Evolutionary conservation across 1,140 invertebrate genomes (phyloP).

Genomic region (Trachymyrmex cornetzi): DNA sequence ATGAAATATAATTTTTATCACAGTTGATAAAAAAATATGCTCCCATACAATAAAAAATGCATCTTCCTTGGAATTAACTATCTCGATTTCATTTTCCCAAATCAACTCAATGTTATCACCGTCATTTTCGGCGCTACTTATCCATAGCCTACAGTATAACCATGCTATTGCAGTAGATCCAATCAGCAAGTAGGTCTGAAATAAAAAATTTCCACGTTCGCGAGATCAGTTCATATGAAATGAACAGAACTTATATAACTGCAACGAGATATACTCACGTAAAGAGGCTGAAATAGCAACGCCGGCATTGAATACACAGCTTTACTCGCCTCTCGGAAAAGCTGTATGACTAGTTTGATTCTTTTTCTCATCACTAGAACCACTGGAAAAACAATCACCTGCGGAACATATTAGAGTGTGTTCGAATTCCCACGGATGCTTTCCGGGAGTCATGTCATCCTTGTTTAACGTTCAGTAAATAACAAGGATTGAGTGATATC

Average conservation of each 20-base stretch:
- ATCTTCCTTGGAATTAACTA: conserved; percentile 87
- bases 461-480: too few species aligned
- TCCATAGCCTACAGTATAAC: conserved; percentile 88
- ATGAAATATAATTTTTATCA: not conserved
- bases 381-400: conserved; percentile 89
- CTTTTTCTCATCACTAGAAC: conserved; percentile 91
- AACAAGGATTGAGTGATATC: too few species aligned
- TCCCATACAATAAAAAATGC: conserved; percentile 86
- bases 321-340: conserved; percentile 93
- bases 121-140: conserved; percentile 88
- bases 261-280: conserved; percentile 86
- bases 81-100: too few species aligned
- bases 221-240: not conserved
- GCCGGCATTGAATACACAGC: conserved; percentile 91
- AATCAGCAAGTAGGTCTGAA: conserved; percentile 90
- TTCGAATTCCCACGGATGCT: too few species aligned
- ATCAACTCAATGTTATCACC: too few species aligned
- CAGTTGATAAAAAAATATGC: not conserved
- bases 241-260: not conserved
- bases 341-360: conserved; percentile 90
- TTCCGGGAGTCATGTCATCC: too few species aligned
- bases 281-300: conserved; percentile 92
- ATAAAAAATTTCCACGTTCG: conserved; percentile 57
- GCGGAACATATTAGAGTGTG: conserved; percentile 5
- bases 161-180: conserved; percentile 87